Percentiles rank a stretch among this genome's conserved stretches.
Evolutionary conservation across 2,113 vertebrate species (phyloP).

Genomic region (Melanerpes formicivorus): DNA sequence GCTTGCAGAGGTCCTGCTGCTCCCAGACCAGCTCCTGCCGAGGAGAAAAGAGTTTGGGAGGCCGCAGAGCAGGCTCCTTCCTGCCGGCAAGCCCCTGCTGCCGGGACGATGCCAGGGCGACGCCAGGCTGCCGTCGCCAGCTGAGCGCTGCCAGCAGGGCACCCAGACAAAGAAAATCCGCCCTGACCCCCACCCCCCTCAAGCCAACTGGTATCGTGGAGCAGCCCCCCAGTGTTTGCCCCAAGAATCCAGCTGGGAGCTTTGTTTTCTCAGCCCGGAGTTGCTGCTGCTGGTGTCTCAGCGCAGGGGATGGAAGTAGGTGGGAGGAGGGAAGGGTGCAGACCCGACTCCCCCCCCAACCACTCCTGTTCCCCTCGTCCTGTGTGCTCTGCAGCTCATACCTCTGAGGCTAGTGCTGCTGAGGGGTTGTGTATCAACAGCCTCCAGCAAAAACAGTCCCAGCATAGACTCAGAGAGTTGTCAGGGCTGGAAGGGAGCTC

Average conservation of each 20-base stretch:
- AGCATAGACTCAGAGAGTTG: too few relatives aligned
- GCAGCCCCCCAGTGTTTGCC: accelerated
- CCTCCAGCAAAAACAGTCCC: accelerated
- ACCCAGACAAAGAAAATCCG: accelerated
- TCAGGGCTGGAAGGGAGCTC: too few relatives aligned
- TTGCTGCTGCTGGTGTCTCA: background rate
- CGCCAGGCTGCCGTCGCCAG: accelerated
- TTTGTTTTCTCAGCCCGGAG: background rate
- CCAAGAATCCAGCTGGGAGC: background rate
- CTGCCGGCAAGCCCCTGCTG: accelerated
- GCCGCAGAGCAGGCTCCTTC: accelerated
- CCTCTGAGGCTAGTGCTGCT: background rate
- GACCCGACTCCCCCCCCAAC: too few relatives aligned
- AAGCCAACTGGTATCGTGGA: accelerated
- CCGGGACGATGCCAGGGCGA: accelerated
- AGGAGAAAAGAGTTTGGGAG: background rate
- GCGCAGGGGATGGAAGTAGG: background rate
- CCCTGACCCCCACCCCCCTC: too few relatives aligned
- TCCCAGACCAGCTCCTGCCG: background rate
- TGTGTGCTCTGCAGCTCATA: background rate
- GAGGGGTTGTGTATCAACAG: accelerated
- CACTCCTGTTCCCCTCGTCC: too few relatives aligned
- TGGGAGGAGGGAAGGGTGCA: background rate
- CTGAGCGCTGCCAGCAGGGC: accelerated
- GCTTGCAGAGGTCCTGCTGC: background rate